A percentile compares a stretch with the other conserved stretches of the same genome.
Conservation (phyloP, 2,113 vertebrate species). For the Mustelus asterias region DNA sequence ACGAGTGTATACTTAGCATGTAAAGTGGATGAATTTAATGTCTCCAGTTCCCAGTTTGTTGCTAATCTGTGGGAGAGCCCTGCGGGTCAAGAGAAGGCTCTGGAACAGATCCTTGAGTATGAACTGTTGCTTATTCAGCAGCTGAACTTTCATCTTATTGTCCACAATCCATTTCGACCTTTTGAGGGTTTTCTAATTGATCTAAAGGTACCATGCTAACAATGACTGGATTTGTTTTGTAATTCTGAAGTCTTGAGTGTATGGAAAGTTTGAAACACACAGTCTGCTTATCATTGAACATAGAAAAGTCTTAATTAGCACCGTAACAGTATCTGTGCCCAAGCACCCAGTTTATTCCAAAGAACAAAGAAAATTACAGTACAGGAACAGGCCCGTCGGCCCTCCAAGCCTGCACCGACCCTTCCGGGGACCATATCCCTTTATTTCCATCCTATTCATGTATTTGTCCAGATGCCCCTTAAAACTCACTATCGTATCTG, state of each 20-base stretch:
- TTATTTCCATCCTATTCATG: too few relatives aligned
- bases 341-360: background rate
- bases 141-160: constrained; percentile 89
- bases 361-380: too few relatives aligned
- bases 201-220: constrained; percentile 68
- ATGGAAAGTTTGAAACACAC: background rate
- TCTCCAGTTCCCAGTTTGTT: constrained; percentile 87
- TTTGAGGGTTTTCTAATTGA: constrained; percentile 93
- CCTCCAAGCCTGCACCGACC: too few relatives aligned
- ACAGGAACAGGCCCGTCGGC: too few relatives aligned
- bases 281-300: background rate
- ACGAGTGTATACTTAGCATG: constrained; percentile 86
- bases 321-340: background rate
- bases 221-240: background rate
- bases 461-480: too few relatives aligned
- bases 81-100: constrained; percentile 70
- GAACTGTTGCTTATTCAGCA: constrained; percentile 92
- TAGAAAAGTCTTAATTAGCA: background rate
- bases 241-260: background rate
- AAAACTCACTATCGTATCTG: too few relatives aligned
- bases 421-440: too few relatives aligned
- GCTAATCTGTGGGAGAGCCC: constrained; percentile 84
- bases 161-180: constrained; percentile 90
- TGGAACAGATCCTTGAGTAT: constrained; percentile 89
- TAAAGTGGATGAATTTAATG: constrained; percentile 98